These are phyloP conservation scores for Styela clava DNA, from an alignment of 23 tunicate species.

Conservation along the genomic window DNA sequence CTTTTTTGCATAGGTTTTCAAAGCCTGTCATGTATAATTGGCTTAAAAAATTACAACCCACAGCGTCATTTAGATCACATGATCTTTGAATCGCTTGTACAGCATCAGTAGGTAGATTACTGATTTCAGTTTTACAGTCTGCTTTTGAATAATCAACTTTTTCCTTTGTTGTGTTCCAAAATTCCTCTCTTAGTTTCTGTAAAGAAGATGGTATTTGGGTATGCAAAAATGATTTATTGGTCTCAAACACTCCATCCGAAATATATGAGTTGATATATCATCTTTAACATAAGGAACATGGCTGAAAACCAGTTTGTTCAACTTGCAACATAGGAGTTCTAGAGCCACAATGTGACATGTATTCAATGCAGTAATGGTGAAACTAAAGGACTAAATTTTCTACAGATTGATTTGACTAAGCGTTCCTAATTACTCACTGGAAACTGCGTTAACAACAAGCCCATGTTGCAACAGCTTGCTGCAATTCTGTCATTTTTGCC, in stretches of 20 bases:
- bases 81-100: constrained; percentile 34
- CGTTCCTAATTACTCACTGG: constrained; percentile 4
- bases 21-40: constrained; percentile 58
- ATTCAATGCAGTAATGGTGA: too few relatives aligned
- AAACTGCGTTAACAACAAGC: constrained; percentile 29
- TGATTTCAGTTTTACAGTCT: constrained; percentile 14
- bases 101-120: neutral
- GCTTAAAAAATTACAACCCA: constrained; percentile 66
- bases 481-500: constrained; percentile 78
- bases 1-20: constrained; percentile 2
- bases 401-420: too few relatives aligned
- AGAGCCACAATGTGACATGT: too few relatives aligned
- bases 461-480: constrained; percentile 58
- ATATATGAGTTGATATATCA: too few relatives aligned
- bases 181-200: constrained; percentile 2
- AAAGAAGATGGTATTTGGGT: neutral
- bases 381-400: too few relatives aligned
- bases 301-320: too few relatives aligned
- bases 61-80: constrained; percentile 47
- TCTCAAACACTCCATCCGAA: neutral
- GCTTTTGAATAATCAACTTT: constrained; percentile 26
- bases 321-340: too few relatives aligned
- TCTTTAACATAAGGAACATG: too few relatives aligned
- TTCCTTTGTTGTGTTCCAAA: neutral
- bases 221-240: neutral